These are phyloP conservation scores for Osedax fenrisi DNA, from an alignment of 2,888 invertebrate genomes.

Conservation along the genomic window DNA sequence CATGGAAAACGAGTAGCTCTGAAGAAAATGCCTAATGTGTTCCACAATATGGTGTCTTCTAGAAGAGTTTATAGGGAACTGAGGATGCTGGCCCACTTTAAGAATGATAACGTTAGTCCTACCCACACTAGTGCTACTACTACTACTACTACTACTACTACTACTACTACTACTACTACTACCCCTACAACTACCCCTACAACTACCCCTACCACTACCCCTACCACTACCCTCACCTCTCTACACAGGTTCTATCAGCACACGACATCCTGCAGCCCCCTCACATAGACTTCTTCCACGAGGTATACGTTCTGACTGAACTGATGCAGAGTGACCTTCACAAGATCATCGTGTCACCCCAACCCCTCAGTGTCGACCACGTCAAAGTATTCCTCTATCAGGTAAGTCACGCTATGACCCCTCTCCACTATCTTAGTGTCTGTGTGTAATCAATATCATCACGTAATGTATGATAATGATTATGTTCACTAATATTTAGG, in stretches of 20 bases:
- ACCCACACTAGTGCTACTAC: background rate
- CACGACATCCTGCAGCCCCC: slow-evolving; percentile 96
- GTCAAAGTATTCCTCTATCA: slow-evolving; percentile 99
- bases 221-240: too few species aligned
- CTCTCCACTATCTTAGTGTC: too few species aligned
- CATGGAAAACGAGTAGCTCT: slow-evolving; percentile 93
- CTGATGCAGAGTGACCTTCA: slow-evolving; percentile 97
- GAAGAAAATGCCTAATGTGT: slow-evolving; percentile 99
- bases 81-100: slow-evolving; percentile 97
- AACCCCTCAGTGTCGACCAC: slow-evolving; percentile 95
- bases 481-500: too few species aligned
- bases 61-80: slow-evolving; percentile 96
- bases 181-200: too few species aligned
- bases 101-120: slow-evolving; percentile 91
- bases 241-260: slow-evolving; percentile 78
- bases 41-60: slow-evolving; percentile 96
- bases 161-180: slow-evolving; percentile 95
- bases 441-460: too few species aligned
- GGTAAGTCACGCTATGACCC: too few species aligned
- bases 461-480: too few species aligned
- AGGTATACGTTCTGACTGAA: slow-evolving; percentile 99
- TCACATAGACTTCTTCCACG: slow-evolving; percentile 96
- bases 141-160: slow-evolving; percentile 63
- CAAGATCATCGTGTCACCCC: slow-evolving; percentile 98
- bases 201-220: too few species aligned